Base-by-base conservation (phyloP, 1,140 invertebrate genomes). In the Daktulosphaira vitifoliae region DNA sequence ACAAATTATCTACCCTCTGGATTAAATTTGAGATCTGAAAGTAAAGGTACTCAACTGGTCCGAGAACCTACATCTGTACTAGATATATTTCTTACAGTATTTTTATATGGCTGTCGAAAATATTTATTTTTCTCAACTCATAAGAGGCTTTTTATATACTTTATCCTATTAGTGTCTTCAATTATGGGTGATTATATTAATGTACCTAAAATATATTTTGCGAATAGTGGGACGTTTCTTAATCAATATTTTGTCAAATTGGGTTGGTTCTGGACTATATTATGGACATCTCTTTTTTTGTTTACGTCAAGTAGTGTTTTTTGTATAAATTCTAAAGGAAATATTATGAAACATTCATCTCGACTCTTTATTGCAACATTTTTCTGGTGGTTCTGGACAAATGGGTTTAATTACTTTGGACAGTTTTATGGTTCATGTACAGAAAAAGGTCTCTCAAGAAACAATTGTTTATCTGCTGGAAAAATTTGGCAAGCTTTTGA, bases 241-340 rank as follows among this genome's bases (percentile, higher is more conserved):
- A 98, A 98, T 76, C 78, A 83, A 67, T 93, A 89, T 72, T 96
- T 97, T 76, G 92, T 96, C 0, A 96, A 96, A 75, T 83, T 92
- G 72, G 91, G 90, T 50, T 98, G 94, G 93, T 92, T 87, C 65
- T 96, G 93, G 92, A 88, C 92, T 23, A 73, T 95, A 54, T 74
- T 85, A 15, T 74, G 90, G 20, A 80, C 85, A 0, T 77, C 85
- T 13, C 82, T 86, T 13, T 96, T 92, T 78, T 77, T 95, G 15
- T 75, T 82, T 2, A 75, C 95, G 29, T 91, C 92, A 6, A 86
- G 87, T 15, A 86, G 85, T 65, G 86, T 87, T 0, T 85, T 90
- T 66, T 90, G 87, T 69, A 91, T 89, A 73, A 89, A 91, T 0
- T 84, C 88, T 67, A 79, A 81, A 68, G 78, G 81, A 39, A 76